Percentiles rank a stretch among this genome's conserved stretches.
phyloP scores from a whole-genome alignment of 2,888 invertebrate genomes.

The Limulus polyphemus region DNA sequence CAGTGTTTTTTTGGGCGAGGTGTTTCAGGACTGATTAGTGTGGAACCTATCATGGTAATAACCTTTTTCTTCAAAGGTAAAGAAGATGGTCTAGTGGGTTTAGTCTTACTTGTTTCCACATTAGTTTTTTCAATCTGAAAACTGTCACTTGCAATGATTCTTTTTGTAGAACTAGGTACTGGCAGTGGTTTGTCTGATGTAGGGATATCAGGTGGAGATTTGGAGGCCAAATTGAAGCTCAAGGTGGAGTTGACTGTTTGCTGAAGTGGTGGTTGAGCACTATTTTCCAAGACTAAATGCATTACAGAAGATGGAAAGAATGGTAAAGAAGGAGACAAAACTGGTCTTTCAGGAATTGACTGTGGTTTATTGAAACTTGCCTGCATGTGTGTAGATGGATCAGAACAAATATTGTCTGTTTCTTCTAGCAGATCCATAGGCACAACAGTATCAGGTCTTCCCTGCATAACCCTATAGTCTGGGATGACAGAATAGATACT shows the following conservation, averaged over 20 bases:
- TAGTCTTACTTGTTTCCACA: neutral
- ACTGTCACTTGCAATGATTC: neutral
- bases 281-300: neutral
- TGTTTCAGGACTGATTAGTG: slow-evolving; percentile 74
- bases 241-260: neutral
- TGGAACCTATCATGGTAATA: slow-evolving; percentile 34
- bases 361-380: too few species aligned
- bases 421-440: too few species aligned
- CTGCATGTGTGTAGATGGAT: too few species aligned
- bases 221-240: neutral
- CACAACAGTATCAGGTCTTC: too few species aligned
- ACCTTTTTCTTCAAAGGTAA: slow-evolving; percentile 71
- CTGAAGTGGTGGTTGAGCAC: neutral
- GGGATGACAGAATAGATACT: too few species aligned
- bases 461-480: too few species aligned
- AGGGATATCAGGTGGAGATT: neutral
- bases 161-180: slow-evolving; percentile 39
- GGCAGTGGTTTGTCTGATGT: neutral
- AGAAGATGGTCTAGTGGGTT: slow-evolving; percentile 53
- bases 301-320: too few species aligned
- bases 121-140: neutral
- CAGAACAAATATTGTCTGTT: too few species aligned
- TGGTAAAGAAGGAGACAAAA: too few species aligned
- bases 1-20: slow-evolving; percentile 79
- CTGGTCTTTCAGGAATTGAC: too few species aligned